Percentiles rank a stretch among this genome's conserved stretches.
Evolutionary conservation across 2,113 vertebrate species (phyloP).

Genomic region (Gallinago paraguaiae): DNA sequence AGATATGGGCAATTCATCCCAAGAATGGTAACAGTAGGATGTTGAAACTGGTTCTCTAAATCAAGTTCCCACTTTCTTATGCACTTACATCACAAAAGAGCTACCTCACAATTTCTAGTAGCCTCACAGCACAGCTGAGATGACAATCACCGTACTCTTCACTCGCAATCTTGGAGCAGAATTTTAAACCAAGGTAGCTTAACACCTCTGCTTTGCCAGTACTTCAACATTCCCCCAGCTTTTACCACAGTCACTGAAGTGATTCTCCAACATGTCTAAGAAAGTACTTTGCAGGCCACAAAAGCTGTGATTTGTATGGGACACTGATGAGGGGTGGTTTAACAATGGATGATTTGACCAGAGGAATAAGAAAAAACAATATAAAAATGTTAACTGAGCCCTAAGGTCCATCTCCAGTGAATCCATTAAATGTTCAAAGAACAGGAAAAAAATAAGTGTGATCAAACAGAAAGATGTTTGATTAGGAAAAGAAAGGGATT

Average conservation of each 20-base stretch:
- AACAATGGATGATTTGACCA: neutral
- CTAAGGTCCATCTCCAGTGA: neutral
- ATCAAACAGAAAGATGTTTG: neutral
- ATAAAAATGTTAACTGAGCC: neutral
- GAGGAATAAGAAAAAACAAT: neutral
- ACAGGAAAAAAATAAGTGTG: neutral
- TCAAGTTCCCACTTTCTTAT: neutral
- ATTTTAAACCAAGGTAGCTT: neutral
- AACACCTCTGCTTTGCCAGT: neutral
- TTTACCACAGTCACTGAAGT: neutral
- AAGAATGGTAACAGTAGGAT: neutral
- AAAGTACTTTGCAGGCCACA: neutral
- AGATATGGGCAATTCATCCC: neutral
- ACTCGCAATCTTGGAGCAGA: neutral
- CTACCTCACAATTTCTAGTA: neutral
- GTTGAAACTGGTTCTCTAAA: neutral
- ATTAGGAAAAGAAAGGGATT: neutral
- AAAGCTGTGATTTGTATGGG: neutral
- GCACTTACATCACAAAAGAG: neutral
- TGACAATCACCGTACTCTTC: neutral
- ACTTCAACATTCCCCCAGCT: neutral
- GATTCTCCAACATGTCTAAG: neutral
- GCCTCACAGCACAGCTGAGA: neutral
- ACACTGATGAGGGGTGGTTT: neutral
- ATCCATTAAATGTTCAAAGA: neutral